Base-by-base conservation (phyloP, 2,888 invertebrate species). In the Muschampia plurimacula region DNA sequence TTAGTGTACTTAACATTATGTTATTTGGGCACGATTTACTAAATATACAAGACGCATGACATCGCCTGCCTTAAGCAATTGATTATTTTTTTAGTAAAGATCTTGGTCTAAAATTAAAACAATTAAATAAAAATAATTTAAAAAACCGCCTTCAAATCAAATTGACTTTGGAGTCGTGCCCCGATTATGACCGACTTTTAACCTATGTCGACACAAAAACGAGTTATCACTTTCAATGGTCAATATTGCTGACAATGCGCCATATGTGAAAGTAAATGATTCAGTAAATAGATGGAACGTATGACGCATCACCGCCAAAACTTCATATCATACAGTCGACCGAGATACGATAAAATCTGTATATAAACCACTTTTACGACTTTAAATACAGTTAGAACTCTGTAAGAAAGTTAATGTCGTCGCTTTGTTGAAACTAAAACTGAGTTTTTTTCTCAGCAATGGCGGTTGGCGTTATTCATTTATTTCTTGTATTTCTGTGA, bases 331-430 rank as follows among this genome's bases (percentile, higher is more conserved):
- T 83, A 82, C 82, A 80, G 78, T 76, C 75, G 77, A 80, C 81
- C 80, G 78, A 80, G 64, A 68, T 68, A 59, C 68, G 81, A 86
- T 84, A 80, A 82, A 81, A 86, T 86, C 83, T 82, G 63, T 77
- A 77, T 77, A 80, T 80, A 83, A 83, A 84, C 81, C 79, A 80
- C 81, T 85, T 83, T 83, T 83, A 81, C 79, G 82, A 82, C 84
- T 83, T 83, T 82, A 82, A 77, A 79, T 81, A 86, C 84, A 85
- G 88, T 87, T 84, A 84, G 75, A 74, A 74, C 77, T 79, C 77
- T 77, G 81, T 79, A 77, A 78, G 79, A 81, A 80, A 79, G 78
- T 80, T 86, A 84, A 87, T 85, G 82, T 82, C 68, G 59, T 69
- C 39, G 65, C 64, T 73, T 74, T 72, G 69, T 74, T 69, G 67